Evolutionary conservation across 2,888 invertebrate genomes (phyloP).

Genomic region (Nowickia ferox): DNA sequence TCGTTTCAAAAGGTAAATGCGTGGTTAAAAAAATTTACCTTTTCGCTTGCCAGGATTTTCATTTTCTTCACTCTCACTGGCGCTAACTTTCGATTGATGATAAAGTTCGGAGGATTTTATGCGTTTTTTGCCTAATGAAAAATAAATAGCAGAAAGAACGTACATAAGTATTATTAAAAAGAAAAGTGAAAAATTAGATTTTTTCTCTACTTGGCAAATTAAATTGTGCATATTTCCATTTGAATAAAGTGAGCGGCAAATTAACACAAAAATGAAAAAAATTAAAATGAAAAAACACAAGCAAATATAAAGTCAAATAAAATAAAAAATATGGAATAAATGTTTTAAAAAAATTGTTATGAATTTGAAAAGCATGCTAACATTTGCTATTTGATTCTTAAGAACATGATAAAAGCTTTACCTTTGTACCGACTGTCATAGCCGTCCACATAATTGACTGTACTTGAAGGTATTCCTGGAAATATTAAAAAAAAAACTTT

Average conservation of each 20-base stretch:
- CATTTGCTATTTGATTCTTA: not conserved
- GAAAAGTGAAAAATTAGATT: not conserved
- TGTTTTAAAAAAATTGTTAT: too few relatives aligned
- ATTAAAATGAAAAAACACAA: too few relatives aligned
- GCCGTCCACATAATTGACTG: conserved; percentile 82
- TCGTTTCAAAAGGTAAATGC: conserved; percentile 12
- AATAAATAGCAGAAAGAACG: conserved; percentile 54
- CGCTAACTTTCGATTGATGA: conserved; percentile 81
- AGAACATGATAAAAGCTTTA: conserved; percentile 71
- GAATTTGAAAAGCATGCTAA: too few relatives aligned
- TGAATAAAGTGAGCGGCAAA: too few relatives aligned
- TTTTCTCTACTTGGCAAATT: not conserved
- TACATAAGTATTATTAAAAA: not conserved
- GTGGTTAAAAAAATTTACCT: conserved; percentile 77
- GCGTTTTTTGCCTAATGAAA: conserved; percentile 80
- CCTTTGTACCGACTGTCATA: conserved; percentile 82
- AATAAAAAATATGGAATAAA: too few relatives aligned
- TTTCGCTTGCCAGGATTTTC: conserved; percentile 83
- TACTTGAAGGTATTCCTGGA: conserved; percentile 82
- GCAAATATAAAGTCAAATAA: too few relatives aligned
- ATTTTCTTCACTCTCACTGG: conserved; percentile 80
- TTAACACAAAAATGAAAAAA: too few relatives aligned
- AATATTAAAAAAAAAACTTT: conserved; percentile 15
- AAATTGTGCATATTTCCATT: too few relatives aligned
- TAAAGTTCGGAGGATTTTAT: conserved; percentile 81